Evolutionary conservation across 2,113 vertebrate genomes (phyloP).

Genomic region (Edolisoma coerulescens): DNA sequence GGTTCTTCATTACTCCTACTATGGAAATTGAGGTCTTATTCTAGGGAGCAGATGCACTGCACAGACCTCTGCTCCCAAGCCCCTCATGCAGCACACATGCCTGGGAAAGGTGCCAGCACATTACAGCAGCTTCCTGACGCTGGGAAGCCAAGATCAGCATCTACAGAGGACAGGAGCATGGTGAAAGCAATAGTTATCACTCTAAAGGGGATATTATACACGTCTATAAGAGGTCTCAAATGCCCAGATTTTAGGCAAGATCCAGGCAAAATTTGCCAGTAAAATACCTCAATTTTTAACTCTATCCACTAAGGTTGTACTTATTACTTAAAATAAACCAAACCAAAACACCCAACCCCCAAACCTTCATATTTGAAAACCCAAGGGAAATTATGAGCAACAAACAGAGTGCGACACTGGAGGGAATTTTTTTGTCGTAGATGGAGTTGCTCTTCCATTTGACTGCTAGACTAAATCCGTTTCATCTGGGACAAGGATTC

Average conservation of each 20-base stretch:
- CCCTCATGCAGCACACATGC: neutral
- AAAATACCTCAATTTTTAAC: neutral
- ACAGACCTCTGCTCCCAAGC: neutral
- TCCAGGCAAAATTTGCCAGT: neutral
- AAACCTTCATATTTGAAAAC: neutral
- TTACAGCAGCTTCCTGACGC: neutral
- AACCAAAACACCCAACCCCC: fast-evolving
- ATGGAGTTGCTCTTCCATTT: neutral
- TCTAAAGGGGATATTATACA: neutral
- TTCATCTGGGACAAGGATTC: fast-evolving
- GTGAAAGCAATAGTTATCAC: neutral
- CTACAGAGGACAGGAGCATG: neutral
- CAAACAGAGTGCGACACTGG: neutral
- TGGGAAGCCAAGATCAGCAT: neutral
- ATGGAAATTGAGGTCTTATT: neutral
- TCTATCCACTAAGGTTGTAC: neutral
- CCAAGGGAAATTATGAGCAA: neutral
- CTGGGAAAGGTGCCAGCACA: neutral
- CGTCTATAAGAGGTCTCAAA: fast-evolving
- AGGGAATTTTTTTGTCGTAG: neutral
- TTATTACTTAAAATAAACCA: neutral
- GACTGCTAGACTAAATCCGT: neutral
- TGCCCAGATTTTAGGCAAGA: neutral
- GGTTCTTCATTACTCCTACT: neutral
- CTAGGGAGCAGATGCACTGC: neutral